Conservation (phyloP, 2,888 invertebrate species). For the Steromphala cineraria region DNA sequence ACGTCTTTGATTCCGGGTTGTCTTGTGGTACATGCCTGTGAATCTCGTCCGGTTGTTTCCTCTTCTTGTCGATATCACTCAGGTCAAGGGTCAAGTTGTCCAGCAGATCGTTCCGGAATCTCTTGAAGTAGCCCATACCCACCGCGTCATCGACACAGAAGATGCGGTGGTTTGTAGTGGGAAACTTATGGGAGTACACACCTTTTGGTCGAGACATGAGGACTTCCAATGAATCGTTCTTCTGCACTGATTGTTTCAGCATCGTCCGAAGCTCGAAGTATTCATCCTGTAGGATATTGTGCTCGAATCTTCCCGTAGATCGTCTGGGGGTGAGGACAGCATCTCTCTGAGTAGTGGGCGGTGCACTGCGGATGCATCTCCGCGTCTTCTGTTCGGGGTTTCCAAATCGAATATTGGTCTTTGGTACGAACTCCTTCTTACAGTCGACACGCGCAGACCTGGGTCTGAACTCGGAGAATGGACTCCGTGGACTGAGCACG, state of each 20-base stretch:
- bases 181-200: not conserved
- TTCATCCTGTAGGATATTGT: not conserved
- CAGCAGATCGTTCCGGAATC: not conserved
- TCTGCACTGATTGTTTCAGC: not conserved
- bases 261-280: not conserved
- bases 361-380: not conserved
- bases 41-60: not conserved
- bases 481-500: not conserved
- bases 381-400: not conserved
- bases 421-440: not conserved
- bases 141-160: not conserved
- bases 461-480: not conserved
- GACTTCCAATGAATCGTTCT: not conserved
- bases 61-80: not conserved
- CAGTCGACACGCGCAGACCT: not conserved
- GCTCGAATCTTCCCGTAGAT: not conserved
- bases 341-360: not conserved
- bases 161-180: not conserved
- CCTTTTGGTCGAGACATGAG: not conserved
- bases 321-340: not conserved
- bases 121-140: not conserved
- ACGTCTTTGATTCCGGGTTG: not conserved
- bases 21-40: not conserved
- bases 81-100: not conserved
- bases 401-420: not conserved